These are phyloP conservation scores for Subanguina moxae DNA, from an alignment of 1,140 invertebrate species.

Conservation along the genomic window DNA sequence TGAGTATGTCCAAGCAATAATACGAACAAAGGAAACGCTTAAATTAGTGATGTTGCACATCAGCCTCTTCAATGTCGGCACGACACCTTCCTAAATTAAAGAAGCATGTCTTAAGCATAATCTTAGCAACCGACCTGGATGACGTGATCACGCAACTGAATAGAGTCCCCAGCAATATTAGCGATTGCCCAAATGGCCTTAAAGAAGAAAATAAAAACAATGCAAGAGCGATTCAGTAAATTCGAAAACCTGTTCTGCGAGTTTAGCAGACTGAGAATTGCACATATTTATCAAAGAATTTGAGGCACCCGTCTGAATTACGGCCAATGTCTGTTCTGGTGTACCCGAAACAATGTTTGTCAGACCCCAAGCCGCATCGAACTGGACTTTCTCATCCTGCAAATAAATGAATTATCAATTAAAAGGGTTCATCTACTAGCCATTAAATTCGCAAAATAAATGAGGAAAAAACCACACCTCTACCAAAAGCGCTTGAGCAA, in stretches of 20 bases:
- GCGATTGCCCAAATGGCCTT: constrained; percentile 64
- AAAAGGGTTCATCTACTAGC: too few species aligned
- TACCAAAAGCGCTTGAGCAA: constrained; percentile 36
- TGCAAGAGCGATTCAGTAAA: neutral
- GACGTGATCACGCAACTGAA: constrained; percentile 33
- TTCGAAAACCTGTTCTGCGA: constrained; percentile 16
- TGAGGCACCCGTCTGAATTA: constrained; percentile 83
- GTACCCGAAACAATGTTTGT: constrained; percentile 65
- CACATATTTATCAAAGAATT: constrained; percentile 83
- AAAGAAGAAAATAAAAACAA: neutral
- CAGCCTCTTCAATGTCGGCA: constrained; percentile 6
- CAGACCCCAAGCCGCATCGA: constrained; percentile 64
- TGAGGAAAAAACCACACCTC: constrained; percentile 13
- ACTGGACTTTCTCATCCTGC: constrained; percentile 57
- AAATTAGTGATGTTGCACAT: neutral
- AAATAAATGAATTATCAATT: constrained; percentile 2
- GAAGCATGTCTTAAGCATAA: neutral
- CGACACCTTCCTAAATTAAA: constrained; percentile 7
- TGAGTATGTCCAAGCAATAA: constrained; percentile 35
- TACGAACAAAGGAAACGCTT: constrained; percentile 24
- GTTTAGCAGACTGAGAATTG: constrained; percentile 65
- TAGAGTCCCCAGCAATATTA: constrained; percentile 60
- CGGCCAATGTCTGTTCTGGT: constrained; percentile 66
- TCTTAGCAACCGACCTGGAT: neutral
- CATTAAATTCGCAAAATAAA: too few species aligned